phyloP scores from a whole-genome alignment of 1,140 invertebrate genomes.

The Campoletis sonorensis region DNA sequence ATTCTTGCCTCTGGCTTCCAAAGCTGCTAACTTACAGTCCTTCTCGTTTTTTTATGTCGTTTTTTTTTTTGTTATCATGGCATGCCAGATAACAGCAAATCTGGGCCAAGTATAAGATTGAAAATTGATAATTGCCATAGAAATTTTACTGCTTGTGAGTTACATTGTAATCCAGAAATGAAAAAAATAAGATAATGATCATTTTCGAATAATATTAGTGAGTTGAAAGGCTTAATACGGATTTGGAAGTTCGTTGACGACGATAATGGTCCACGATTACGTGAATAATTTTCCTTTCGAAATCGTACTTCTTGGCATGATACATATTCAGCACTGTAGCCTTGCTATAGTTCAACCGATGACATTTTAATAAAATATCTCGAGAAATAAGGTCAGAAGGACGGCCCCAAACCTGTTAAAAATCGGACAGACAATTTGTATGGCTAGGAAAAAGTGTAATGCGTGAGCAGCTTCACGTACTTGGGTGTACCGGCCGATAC shows the following conservation, averaged over 20 bases:
- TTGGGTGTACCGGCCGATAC: neutral
- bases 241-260: neutral
- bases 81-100: no score
- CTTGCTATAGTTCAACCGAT: conserved; percentile 58
- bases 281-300: no score
- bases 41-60: no score
- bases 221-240: no score
- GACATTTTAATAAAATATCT: conserved; percentile 66
- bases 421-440: neutral
- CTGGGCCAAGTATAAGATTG: no score
- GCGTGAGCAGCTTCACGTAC: neutral
- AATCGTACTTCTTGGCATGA: no score
- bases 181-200: no score
- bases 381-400: conserved; percentile 51
- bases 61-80: no score
- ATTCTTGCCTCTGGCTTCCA: neutral
- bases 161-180: no score
- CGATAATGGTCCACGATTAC: neutral
- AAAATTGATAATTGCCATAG: no score
- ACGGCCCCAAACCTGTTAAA: conserved; percentile 37
- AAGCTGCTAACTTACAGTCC: neutral
- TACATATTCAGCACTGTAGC: conserved; percentile 29
- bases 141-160: no score
- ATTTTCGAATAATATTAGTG: no score
- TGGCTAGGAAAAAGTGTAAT: neutral